These are phyloP conservation scores for human DNA, from an alignment of 2,113 vertebrate genomes.

Conservation along the genomic window DNA sequence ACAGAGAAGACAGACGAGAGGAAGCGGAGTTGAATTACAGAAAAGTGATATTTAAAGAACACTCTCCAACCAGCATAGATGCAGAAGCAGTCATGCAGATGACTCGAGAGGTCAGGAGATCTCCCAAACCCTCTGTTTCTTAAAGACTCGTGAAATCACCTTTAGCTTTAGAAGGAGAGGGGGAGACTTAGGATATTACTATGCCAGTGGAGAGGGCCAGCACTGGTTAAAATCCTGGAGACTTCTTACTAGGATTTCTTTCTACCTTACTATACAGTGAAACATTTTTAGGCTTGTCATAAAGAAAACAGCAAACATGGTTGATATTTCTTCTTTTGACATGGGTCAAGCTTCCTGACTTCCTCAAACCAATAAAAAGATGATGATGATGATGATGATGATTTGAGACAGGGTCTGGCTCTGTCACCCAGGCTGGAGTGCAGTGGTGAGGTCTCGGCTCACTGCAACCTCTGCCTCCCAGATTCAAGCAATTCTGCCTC, in stretches of 20 bases:
- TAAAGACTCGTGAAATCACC: not conserved
- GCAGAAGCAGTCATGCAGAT: not conserved
- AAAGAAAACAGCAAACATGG: not conserved
- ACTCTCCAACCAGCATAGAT: not conserved
- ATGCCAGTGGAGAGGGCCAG: not conserved
- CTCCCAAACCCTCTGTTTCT: not conserved
- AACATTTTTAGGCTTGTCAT: not conserved
- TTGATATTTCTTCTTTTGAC: not conserved
- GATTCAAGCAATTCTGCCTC: no score
- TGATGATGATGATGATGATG: not conserved
- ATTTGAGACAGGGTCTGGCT: no score
- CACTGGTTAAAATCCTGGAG: not conserved
- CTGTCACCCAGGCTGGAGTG: no score
- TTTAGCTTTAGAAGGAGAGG: not conserved
- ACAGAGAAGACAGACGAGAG: not conserved
- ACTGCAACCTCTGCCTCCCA: no score
- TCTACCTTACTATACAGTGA: not conserved
- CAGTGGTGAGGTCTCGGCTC: no score
- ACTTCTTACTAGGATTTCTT: not conserved
- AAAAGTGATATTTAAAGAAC: not conserved
- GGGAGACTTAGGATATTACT: not conserved
- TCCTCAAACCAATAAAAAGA: not conserved
- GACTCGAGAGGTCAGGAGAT: not conserved
- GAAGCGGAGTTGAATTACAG: not conserved
- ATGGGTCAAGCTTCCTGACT: not conserved